Conservation (phyloP, 1,140 invertebrate species). For the Drepana arcuata region DNA sequence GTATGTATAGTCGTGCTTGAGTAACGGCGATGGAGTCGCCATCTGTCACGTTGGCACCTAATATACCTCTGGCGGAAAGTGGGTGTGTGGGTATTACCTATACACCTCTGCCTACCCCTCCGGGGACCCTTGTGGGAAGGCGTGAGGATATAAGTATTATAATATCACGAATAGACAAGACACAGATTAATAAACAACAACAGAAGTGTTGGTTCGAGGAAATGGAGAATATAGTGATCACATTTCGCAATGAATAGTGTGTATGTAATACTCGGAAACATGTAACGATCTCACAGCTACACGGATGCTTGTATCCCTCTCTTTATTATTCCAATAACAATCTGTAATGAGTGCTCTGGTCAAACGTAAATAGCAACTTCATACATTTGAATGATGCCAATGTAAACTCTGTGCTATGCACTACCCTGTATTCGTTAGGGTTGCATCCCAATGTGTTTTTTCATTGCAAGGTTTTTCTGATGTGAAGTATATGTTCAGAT, state of each 20-base stretch:
- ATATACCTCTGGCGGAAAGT: too few species aligned
- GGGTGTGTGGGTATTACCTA: too few species aligned
- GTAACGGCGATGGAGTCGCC: too few species aligned
- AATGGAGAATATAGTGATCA: conserved; percentile 53
- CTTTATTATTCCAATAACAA: conserved; percentile 72
- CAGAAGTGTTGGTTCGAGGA: conserved; percentile 62
- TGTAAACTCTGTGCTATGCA: conserved; percentile 58
- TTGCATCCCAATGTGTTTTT: too few species aligned
- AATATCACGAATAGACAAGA: too few species aligned
- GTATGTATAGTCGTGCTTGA: too few species aligned
- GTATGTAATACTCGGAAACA: conserved; percentile 52
- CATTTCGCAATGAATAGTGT: conserved; percentile 55
- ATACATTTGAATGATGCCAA: conserved; percentile 67
- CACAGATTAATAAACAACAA: conserved; percentile 61
- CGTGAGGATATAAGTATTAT: too few species aligned
- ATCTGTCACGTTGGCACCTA: too few species aligned
- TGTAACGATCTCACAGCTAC: conserved; percentile 48
- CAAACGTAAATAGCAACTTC: conserved; percentile 68
- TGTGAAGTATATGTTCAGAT: too few species aligned
- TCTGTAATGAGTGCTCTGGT: conserved; percentile 68
- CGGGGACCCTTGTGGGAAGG: too few species aligned
- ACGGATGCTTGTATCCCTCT: conserved; percentile 50
- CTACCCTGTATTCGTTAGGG: conserved; percentile 44
- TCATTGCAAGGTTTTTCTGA: too few species aligned
- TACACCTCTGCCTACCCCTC: too few species aligned